Conservation (phyloP, 2,113 vertebrate species). For the Bujurquina vittata region DNA sequence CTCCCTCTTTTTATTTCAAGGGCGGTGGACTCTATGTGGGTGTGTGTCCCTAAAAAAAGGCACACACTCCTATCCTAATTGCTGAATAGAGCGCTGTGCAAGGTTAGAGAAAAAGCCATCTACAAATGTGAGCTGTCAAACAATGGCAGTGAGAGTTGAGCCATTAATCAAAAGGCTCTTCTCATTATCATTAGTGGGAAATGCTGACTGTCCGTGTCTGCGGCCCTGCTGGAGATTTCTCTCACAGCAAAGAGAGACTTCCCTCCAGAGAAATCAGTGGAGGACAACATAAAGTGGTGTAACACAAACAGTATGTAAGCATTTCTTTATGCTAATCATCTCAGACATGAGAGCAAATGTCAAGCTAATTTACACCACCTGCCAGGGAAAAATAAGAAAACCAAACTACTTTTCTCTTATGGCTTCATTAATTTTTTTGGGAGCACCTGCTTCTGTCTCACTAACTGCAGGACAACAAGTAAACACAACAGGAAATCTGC, state of each 20-base stretch:
- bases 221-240: constrained; percentile 49
- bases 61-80: constrained; percentile 55
- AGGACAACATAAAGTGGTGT: constrained; percentile 32
- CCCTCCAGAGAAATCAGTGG: constrained; percentile 62
- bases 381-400: constrained; percentile 9
- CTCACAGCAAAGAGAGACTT: constrained; percentile 25
- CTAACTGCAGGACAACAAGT: neutral
- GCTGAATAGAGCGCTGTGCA: constrained; percentile 30
- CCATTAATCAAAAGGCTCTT: constrained; percentile 73
- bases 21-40: constrained; percentile 15
- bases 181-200: constrained; percentile 74
- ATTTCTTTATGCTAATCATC: constrained; percentile 62
- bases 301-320: constrained; percentile 55
- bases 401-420: neutral
- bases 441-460: constrained; percentile 37
- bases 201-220: constrained; percentile 66
- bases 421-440: constrained; percentile 24
- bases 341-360: constrained; percentile 56
- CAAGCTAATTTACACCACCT: constrained; percentile 54
- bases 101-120: constrained; percentile 58
- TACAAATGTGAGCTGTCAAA: constrained; percentile 67
- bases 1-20: constrained; percentile 22
- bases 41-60: constrained; percentile 37
- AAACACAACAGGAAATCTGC: neutral
- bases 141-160: constrained; percentile 46